These are phyloP conservation scores for Chromobotia macracanthus DNA, from an alignment of 2,797 vertebrate species.

Conservation along the genomic window DNA sequence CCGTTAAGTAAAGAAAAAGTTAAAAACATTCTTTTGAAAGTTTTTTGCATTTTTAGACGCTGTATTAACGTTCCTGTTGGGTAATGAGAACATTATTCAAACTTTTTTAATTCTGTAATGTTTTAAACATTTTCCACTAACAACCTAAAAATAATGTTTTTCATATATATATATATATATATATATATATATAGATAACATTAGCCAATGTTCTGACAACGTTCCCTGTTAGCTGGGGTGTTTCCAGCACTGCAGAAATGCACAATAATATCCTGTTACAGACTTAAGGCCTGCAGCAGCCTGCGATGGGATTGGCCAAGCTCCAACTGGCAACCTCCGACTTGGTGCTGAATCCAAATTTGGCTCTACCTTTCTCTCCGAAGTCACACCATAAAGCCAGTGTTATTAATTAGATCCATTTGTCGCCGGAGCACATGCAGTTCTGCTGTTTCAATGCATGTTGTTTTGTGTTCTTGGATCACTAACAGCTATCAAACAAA, in stretches of 20 bases:
- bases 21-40: too few species aligned
- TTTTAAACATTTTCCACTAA: too few species aligned
- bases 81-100: too few species aligned
- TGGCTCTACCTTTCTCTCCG: conserved; percentile 60
- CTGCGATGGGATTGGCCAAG: conserved; percentile 61
- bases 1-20: too few species aligned
- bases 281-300: conserved; percentile 72
- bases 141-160: too few species aligned
- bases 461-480: conserved; percentile 66
- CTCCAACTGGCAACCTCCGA: conserved; percentile 68
- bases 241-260: conserved; percentile 66
- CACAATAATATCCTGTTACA: conserved; percentile 78
- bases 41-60: too few species aligned
- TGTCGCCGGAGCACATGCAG: conserved; percentile 65
- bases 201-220: too few species aligned
- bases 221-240: too few species aligned
- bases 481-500: conserved; percentile 68
- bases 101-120: too few species aligned
- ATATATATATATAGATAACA: too few species aligned
- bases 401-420: conserved; percentile 77
- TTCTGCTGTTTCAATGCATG: conserved; percentile 59
- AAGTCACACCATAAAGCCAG: conserved; percentile 66
- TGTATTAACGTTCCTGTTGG: too few species aligned
- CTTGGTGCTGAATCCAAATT: conserved; percentile 41
- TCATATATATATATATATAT: too few species aligned